Evolutionary conservation across 37 sponge, comb jelly and placozoan genomes (phyloP), one percentile per base, ranked within the genome.

Genomic region (Axinella damicornis): DNA sequence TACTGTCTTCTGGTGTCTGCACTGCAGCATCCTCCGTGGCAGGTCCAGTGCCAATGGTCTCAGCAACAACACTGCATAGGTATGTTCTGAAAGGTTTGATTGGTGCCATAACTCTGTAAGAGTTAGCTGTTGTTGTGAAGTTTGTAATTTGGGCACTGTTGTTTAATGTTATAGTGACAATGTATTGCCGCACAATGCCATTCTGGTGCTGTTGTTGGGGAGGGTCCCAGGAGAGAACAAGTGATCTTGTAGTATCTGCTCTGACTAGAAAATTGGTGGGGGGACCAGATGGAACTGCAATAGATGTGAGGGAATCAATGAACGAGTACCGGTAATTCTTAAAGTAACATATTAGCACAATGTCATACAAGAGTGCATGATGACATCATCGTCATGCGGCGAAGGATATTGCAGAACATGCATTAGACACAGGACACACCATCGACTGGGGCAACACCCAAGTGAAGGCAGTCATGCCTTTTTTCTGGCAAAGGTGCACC

Each of bases 21-120:
- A 63, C 65, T 21, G 63, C 12, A 22, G 40, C 13, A 25, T 56
- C 17, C 22, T 36, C 59, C 21, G 40, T 20, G 24, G 53, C 22
- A 24, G 79, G 66, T 64, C 79, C 79, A 39, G 52, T 14, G n/a
- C 12, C 79, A 65, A 78, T n/a, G 2, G 79, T 78, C 20, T 63
- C 79, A 36, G 79, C 79, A 65, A 24, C 53, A 22, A 78, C 46
- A 63, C 65, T 78, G 34, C 28, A 58, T 36, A 65, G 33, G 66
- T 78, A 78, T 1, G 31, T 64, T 4, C 34, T 61, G n/a, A 36
- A 78, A 2, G 79, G 79, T 35, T 35, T 37, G 1, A 46, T 46
- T 46, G 63, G 66, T 4, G 60, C 53, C 11, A 21, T 28, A 14
- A 36, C 30, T 2, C 28, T 63, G 5, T 2, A 5, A 37, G 2